phyloP scores from a whole-genome alignment of 1,140 invertebrate species.

The Cepaea nemoralis region DNA sequence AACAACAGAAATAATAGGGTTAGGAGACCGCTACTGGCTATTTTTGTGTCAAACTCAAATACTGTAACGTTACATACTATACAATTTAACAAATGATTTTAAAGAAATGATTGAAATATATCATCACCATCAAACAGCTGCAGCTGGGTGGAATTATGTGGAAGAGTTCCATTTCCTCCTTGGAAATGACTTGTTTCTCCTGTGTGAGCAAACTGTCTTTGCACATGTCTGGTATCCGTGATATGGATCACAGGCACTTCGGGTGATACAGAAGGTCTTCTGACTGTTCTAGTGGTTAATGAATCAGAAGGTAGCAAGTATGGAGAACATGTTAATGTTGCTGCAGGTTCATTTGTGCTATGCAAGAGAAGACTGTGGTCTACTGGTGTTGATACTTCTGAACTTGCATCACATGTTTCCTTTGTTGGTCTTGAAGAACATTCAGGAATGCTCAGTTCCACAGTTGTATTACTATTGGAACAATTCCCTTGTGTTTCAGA shows the following conservation, averaged over 20 bases:
- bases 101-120: background rate
- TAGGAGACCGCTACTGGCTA: too few species aligned
- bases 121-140: constrained; percentile 2
- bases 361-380: background rate
- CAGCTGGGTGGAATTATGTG: background rate
- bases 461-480: background rate
- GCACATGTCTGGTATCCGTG: background rate
- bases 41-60: too few species aligned
- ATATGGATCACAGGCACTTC: background rate
- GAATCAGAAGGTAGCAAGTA: background rate
- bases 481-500: background rate
- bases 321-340: background rate
- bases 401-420: background rate
- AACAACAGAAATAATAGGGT: too few species aligned
- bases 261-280: background rate
- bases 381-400: background rate
- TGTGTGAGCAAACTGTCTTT: background rate
- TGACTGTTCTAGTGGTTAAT: background rate
- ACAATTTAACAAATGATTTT: background rate
- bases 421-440: background rate
- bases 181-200: background rate
- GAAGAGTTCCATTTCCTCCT: background rate
- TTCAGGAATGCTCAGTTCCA: background rate
- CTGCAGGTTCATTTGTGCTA: background rate
- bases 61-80: too few species aligned